Conservation (phyloP, 2,888 invertebrate species). For the Cerastis leucographa region DNA sequence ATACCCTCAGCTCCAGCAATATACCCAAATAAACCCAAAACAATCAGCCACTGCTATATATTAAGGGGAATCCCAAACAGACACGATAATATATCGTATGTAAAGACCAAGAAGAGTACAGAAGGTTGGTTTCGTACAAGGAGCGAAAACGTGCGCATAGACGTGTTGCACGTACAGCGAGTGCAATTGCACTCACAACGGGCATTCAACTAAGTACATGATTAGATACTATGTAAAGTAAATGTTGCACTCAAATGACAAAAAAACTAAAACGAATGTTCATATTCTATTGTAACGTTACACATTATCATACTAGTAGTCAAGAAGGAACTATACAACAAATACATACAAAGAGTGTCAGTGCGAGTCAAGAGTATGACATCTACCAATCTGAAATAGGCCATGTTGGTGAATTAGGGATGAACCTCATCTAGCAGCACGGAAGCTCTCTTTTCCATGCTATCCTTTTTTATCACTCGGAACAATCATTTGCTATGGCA, state of each 20-base stretch:
- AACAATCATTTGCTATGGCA: not conserved
- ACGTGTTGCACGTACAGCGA: not conserved
- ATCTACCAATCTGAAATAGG: too few relatives aligned
- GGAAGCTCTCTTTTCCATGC: too few relatives aligned
- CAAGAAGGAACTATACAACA: not conserved
- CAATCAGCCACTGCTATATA: conserved; percentile 65
- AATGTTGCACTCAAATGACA: not conserved
- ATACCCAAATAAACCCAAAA: conserved; percentile 61
- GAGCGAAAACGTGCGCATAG: not conserved
- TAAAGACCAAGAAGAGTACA: conserved; percentile 16
- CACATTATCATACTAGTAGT: not conserved
- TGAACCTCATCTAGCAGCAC: too few relatives aligned
- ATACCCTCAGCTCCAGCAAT: conserved; percentile 19
- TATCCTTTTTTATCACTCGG: too few relatives aligned
- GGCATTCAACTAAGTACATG: not conserved
- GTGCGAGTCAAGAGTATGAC: too few relatives aligned
- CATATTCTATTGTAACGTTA: not conserved
- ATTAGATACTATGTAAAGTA: not conserved
- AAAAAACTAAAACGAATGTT: not conserved
- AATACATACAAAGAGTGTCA: not conserved
- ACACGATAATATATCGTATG: conserved; percentile 66
- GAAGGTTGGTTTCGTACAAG: conserved; percentile 14
- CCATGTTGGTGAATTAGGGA: too few relatives aligned
- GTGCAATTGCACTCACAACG: not conserved
- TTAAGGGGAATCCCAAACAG: conserved; percentile 61